Conservation (phyloP, 2,797 vertebrate genomes). For the Gastrophryne carolinensis region DNA sequence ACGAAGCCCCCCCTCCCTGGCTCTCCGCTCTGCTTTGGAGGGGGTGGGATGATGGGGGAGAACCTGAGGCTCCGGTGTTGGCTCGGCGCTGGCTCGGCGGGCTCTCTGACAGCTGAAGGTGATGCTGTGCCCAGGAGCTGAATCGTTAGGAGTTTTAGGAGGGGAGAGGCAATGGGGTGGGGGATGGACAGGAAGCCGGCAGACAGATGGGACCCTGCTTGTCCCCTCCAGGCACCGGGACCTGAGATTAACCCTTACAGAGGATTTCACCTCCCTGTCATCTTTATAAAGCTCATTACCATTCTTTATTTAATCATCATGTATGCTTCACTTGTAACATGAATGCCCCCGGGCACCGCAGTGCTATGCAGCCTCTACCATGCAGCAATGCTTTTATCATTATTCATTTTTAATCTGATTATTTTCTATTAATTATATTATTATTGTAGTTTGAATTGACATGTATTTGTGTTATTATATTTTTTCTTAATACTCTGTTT, state of each 20-base stretch:
- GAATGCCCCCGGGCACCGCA: too few species aligned
- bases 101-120: constrained; percentile 26
- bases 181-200: constrained; percentile 20
- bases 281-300: too few species aligned
- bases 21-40: constrained; percentile 12
- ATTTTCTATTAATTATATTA: too few species aligned
- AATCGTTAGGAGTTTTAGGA: constrained; percentile 33
- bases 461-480: too few species aligned
- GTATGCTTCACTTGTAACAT: too few species aligned
- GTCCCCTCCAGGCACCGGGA: constrained; percentile 15
- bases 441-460: too few species aligned
- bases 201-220: constrained; percentile 36
- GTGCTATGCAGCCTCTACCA: too few species aligned
- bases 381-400: too few species aligned
- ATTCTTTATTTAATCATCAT: too few species aligned
- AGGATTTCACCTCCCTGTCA: too few species aligned
- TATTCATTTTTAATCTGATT: too few species aligned
- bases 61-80: background rate
- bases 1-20: constrained; percentile 34
- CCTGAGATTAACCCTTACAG: constrained; percentile 9
- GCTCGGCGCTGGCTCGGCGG: background rate
- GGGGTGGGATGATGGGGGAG: background rate
- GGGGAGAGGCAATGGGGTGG: background rate
- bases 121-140: constrained; percentile 30
- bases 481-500: too few species aligned